phyloP scores from a whole-genome alignment of 2,113 vertebrate species.

The Cinclus cinclus region DNA sequence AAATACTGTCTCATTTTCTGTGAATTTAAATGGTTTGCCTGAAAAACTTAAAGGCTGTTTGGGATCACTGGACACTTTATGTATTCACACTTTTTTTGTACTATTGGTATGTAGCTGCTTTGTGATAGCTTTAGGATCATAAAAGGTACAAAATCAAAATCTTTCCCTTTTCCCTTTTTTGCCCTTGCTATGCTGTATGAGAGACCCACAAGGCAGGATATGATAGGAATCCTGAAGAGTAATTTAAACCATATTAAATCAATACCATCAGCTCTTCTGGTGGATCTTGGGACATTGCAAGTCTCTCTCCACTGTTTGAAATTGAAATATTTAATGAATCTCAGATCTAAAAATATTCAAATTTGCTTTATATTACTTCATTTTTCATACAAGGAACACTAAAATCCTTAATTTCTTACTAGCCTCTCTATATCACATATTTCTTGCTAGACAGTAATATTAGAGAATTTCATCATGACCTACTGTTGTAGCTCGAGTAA shows the following conservation, averaged over 20 bases:
- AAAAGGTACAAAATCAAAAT: background rate
- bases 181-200: background rate
- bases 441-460: background rate
- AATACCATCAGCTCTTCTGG: background rate
- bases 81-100: background rate
- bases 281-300: background rate
- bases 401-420: background rate
- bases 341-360: background rate
- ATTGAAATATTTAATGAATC: background rate
- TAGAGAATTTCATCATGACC: background rate
- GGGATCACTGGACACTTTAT: background rate
- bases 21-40: background rate
- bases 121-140: background rate
- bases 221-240: background rate
- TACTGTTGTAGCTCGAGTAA: background rate
- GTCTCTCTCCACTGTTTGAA: background rate
- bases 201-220: background rate
- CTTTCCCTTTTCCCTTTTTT: background rate
- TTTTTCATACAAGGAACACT: background rate
- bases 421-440: background rate
- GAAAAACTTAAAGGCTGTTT: background rate
- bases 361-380: background rate
- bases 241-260: background rate
- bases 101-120: background rate
- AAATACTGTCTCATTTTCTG: background rate